phyloP scores from a whole-genome alignment of 2,797 vertebrate genomes.

The Nyctibius grandis region DNA sequence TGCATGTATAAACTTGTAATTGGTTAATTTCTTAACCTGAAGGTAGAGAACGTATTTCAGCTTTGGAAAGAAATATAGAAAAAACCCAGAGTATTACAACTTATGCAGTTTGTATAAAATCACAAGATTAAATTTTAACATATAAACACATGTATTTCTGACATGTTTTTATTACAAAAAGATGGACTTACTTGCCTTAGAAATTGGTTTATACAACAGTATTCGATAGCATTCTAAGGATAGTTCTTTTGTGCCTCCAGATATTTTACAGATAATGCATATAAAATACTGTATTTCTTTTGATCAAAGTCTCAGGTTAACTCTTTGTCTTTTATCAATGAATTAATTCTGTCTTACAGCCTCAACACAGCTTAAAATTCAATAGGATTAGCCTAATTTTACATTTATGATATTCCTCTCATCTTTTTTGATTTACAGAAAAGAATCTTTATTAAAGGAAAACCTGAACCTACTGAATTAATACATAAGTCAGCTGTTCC shows the following conservation, averaged over 20 bases:
- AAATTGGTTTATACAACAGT: not conserved
- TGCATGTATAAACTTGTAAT: not conserved
- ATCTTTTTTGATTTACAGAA: constrained; percentile 13
- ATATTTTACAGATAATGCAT: not conserved
- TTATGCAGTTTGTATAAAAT: not conserved
- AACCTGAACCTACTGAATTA: not conserved
- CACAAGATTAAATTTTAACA: not conserved
- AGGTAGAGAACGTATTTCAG: not conserved
- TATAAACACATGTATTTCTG: not conserved
- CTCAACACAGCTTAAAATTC: not conserved
- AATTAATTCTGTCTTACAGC: not conserved
- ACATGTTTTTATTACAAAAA: not conserved
- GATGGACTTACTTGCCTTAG: not conserved
- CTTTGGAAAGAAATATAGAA: not conserved
- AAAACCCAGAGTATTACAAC: not conserved
- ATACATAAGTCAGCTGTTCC: not conserved
- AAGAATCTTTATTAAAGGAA: constrained; percentile 9
- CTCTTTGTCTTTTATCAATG: not conserved
- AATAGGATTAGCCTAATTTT: constrained; percentile 17
- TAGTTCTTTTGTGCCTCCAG: not conserved
- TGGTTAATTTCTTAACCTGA: not conserved
- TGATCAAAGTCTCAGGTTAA: not conserved
- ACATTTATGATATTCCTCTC: constrained; percentile 13
- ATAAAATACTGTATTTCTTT: not conserved
- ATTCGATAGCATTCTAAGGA: not conserved